Conservation (phyloP, 2,888 invertebrate species). For the Pterostichus madidus region DNA sequence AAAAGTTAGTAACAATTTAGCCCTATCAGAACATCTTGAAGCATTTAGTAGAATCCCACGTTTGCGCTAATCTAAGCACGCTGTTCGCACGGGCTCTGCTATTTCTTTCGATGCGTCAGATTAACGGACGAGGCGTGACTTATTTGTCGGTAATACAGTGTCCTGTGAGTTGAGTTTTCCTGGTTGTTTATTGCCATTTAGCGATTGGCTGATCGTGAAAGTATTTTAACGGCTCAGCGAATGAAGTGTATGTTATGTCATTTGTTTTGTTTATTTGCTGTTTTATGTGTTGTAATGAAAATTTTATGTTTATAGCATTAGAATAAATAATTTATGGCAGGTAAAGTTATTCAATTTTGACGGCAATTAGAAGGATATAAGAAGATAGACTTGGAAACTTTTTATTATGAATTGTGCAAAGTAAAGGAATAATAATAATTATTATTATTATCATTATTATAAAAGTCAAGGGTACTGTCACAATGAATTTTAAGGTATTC, state of each 20-base stretch:
- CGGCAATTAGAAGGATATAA: background rate
- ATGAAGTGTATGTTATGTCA: constrained; percentile 49
- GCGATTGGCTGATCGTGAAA: constrained; percentile 50
- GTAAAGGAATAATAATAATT: too few species aligned
- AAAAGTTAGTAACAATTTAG: constrained; percentile 32
- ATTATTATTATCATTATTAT: too few species aligned
- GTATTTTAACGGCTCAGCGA: constrained; percentile 38
- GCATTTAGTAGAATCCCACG: constrained; percentile 38
- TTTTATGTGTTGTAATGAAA: constrained; percentile 52
- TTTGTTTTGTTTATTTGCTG: constrained; percentile 49
- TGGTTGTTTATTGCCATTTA: constrained; percentile 57
- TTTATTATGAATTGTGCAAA: too few species aligned
- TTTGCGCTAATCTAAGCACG: background rate
- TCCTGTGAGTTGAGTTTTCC: constrained; percentile 35
- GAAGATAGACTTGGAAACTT: too few species aligned
- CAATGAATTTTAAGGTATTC: too few species aligned
- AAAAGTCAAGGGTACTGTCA: too few species aligned
- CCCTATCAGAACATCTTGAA: constrained; percentile 11
- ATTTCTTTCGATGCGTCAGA: constrained; percentile 58
- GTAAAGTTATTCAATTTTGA: background rate
- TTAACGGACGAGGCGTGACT: constrained; percentile 56
- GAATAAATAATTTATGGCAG: constrained; percentile 24
- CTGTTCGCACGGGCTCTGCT: constrained; percentile 34
- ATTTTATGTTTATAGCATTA: constrained; percentile 27
- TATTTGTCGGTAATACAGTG: constrained; percentile 51